Conservation (phyloP, 92 coral and sea anemone species). For the Umimayanthus kanabou region DNA sequence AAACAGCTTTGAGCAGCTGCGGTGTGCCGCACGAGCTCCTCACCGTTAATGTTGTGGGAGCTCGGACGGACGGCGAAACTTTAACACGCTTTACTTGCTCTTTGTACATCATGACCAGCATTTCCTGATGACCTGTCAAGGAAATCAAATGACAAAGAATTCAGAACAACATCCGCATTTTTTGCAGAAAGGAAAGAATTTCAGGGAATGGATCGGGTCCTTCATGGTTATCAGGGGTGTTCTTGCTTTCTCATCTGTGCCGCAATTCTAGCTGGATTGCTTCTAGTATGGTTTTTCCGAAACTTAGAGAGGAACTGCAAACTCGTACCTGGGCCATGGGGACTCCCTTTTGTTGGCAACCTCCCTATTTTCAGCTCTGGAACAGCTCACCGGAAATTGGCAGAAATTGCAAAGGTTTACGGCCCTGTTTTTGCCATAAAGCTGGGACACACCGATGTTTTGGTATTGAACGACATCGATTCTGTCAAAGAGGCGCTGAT, state of each 20-base stretch:
- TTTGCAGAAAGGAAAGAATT: slow-evolving; percentile 2
- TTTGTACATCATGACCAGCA: neutral
- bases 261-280: neutral
- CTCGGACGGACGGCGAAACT: neutral
- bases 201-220: slow-evolving; percentile 10
- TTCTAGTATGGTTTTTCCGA: slow-evolving; percentile 1
- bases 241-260: neutral
- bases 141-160: neutral
- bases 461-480: slow-evolving; percentile 46
- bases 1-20: slow-evolving; percentile 18
- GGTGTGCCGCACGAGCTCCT: neutral
- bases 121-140: neutral
- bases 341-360: slow-evolving; percentile 55
- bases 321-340: slow-evolving; percentile 59
- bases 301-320: neutral
- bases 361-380: slow-evolving; percentile 50
- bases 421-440: slow-evolving; percentile 56
- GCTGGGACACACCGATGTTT: slow-evolving; percentile 48
- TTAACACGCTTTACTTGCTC: slow-evolving; percentile 6
- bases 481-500: slow-evolving; percentile 60
- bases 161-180: neutral
- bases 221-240: neutral
- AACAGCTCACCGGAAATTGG: slow-evolving; percentile 47
- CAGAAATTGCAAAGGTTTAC: slow-evolving; percentile 51
- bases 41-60: neutral